Evolutionary conservation across 2,113 vertebrate species (phyloP).

Genomic region (Pica pica): DNA sequence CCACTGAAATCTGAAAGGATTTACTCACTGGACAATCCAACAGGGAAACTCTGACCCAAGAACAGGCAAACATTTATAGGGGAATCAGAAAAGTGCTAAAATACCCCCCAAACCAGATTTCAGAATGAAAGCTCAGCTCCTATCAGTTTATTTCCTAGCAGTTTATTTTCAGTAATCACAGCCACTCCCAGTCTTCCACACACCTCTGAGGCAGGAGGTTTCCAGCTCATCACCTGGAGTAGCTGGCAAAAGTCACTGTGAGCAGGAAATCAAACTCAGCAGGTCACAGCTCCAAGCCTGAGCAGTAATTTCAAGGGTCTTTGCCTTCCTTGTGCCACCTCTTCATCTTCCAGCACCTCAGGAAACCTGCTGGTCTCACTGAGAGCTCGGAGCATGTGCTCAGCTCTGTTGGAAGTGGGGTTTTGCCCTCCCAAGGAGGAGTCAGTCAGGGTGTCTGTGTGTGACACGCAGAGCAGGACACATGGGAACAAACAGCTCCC

Average conservation of each 20-base stretch:
- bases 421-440: not conserved
- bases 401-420: accelerated
- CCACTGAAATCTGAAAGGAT: not conserved
- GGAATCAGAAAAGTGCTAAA: not conserved
- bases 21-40: not conserved
- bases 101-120: not conserved
- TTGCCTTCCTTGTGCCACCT: not conserved
- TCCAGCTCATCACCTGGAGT: not conserved
- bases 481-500: accelerated
- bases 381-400: accelerated
- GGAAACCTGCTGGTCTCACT: not conserved
- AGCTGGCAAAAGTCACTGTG: not conserved
- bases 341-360: not conserved
- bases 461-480: not conserved
- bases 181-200: not conserved
- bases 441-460: not conserved
- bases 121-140: not conserved
- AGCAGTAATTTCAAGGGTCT: not conserved
- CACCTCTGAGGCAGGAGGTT: not conserved
- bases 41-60: not conserved
- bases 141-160: too few relatives aligned
- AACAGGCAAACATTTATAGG: not conserved
- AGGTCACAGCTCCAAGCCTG: not conserved
- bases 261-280: not conserved
- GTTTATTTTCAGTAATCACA: not conserved